Percentiles rank a stretch among this genome's conserved stretches.
These are phyloP conservation scores for Limnodromus scolopaceus DNA, from an alignment of 2,797 vertebrate genomes.

Conservation along the genomic window DNA sequence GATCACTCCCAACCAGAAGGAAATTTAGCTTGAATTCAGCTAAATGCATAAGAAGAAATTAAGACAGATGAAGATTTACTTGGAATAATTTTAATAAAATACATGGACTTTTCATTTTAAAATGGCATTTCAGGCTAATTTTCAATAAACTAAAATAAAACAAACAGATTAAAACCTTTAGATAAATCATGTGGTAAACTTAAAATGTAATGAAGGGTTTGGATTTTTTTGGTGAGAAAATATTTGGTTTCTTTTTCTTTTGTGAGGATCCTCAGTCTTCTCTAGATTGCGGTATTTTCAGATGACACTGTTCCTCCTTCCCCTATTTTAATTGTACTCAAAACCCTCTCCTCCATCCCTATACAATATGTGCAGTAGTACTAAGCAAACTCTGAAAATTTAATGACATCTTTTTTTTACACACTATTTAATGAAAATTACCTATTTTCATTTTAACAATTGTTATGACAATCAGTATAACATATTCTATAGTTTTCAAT, in stretches of 20 bases:
- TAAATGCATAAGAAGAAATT: neutral
- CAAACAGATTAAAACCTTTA: neutral
- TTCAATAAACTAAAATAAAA: neutral
- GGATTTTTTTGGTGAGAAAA: neutral
- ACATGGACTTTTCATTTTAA: neutral
- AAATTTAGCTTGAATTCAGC: neutral
- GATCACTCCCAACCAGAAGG: neutral
- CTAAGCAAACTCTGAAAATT: neutral
- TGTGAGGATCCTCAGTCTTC: neutral
- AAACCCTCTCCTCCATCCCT: neutral
- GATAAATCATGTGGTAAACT: neutral
- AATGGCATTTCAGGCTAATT: neutral
- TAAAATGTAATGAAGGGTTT: neutral
- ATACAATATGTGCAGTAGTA: neutral
- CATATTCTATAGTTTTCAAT: neutral
- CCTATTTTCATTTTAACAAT: accelerated
- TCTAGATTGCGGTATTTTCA: neutral
- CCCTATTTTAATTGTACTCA: neutral
- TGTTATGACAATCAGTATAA: neutral
- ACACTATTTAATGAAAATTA: neutral
- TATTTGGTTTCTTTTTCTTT: neutral
- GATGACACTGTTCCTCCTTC: neutral
- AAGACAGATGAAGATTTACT: neutral
- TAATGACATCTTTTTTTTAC: neutral
- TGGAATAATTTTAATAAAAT: neutral